Conservation (phyloP, 2,113 vertebrate genomes). For the Guaruba guarouba region DNA sequence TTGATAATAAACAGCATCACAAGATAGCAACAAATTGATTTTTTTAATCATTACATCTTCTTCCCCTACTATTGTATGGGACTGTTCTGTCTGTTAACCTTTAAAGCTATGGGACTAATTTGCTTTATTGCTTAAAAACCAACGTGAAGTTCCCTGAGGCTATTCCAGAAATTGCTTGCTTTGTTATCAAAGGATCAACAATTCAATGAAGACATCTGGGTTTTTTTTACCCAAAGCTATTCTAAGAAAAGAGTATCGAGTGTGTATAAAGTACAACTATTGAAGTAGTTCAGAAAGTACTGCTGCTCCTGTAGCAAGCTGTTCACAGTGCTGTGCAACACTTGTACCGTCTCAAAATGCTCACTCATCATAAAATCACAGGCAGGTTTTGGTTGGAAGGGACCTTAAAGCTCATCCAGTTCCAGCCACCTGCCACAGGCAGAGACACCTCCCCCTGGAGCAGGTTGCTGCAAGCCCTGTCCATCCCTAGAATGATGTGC, state of each 20-base stretch:
- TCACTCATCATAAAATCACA: background rate
- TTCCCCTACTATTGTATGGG: background rate
- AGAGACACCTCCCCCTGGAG: background rate
- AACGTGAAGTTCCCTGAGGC: background rate
- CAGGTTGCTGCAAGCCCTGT: background rate
- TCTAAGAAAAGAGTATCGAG: background rate
- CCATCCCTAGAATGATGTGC: background rate
- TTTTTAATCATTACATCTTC: constrained; percentile 9
- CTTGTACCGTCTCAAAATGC: background rate
- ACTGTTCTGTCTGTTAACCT: constrained; percentile 36
- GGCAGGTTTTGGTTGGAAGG: background rate
- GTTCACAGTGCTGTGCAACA: background rate
- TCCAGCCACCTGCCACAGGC: background rate
- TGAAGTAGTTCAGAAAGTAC: background rate
- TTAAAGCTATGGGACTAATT: constrained; percentile 40
- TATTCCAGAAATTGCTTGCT: constrained; percentile 16
- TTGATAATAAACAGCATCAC: background rate
- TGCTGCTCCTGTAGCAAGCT: background rate
- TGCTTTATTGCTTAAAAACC: constrained; percentile 45
- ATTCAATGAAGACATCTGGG: background rate
- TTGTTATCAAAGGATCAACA: constrained; percentile 45
- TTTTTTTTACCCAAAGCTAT: background rate
- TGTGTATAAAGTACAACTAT: background rate
- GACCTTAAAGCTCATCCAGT: background rate
- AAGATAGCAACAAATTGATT: background rate